phyloP scores from a whole-genome alignment of 1,140 invertebrate genomes.

The Vanessa atalanta region DNA sequence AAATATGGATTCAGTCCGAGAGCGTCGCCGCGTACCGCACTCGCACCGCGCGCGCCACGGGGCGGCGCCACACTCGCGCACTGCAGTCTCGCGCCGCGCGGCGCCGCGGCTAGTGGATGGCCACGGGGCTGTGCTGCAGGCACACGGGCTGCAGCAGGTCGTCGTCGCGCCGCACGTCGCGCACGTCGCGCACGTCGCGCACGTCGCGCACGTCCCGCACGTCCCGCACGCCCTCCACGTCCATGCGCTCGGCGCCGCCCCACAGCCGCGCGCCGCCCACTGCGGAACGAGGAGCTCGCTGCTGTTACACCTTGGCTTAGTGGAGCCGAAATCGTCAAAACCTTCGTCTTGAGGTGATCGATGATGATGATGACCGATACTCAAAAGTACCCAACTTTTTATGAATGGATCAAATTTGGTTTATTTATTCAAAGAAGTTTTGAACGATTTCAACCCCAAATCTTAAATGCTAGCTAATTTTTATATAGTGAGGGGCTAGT shows the following conservation, averaged over 20 bases:
- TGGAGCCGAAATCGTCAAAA: constrained; percentile 25
- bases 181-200: constrained; percentile 68
- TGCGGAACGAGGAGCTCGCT: background rate
- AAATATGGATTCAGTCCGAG: constrained; percentile 69
- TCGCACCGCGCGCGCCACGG: constrained; percentile 1
- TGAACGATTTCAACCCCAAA: constrained; percentile 1
- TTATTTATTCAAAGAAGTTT: background rate
- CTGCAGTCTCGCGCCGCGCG: constrained; percentile 20
- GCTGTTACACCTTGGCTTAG: constrained; percentile 34
- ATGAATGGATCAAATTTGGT: no score
- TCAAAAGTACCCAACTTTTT: no score
- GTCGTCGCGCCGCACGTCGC: constrained; percentile 62
- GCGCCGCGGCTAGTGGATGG: constrained; percentile 66
- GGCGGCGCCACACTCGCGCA: constrained; percentile 10
- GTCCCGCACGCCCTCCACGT: no score
- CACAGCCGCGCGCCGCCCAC: constrained; percentile 48
- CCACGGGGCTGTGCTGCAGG: constrained; percentile 69
- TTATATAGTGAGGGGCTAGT: background rate
- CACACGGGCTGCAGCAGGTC: constrained; percentile 66
- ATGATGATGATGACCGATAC: no score
- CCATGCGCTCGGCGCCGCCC: no score
- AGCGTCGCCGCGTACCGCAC: constrained; percentile 26
- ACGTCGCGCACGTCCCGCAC: background rate
- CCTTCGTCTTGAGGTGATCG: no score
- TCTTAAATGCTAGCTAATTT: background rate